A percentile compares a stretch with the other conserved stretches of the same genome.
Conservation (phyloP, 2,888 invertebrate species). For the Thumatha senex region DNA sequence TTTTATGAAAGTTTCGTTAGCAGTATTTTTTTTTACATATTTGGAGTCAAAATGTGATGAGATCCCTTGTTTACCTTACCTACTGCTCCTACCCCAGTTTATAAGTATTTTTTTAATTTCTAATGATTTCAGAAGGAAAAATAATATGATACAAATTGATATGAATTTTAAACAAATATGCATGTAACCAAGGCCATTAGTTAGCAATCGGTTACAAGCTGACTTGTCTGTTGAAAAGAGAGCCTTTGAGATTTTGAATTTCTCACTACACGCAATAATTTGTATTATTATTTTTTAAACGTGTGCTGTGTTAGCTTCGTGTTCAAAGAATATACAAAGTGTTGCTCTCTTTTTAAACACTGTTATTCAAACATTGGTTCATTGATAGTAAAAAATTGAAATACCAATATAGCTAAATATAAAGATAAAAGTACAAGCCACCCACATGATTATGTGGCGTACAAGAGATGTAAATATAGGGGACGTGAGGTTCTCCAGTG, state of each 20-base stretch:
- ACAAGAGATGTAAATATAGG: slow-evolving; percentile 47
- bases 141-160: slow-evolving; percentile 55
- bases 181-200: slow-evolving; percentile 75
- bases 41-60: slow-evolving; percentile 43
- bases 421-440: slow-evolving; percentile 64
- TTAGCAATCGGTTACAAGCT: slow-evolving; percentile 74
- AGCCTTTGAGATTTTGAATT: slow-evolving; percentile 47
- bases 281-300: slow-evolving; percentile 34
- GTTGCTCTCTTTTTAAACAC: slow-evolving; percentile 65
- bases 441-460: slow-evolving; percentile 55
- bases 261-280: slow-evolving; percentile 45
- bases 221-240: slow-evolving; percentile 67
- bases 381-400: slow-evolving; percentile 52
- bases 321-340: slow-evolving; percentile 53
- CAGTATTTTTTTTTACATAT: slow-evolving; percentile 20
- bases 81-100: slow-evolving; percentile 73
- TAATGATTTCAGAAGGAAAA: slow-evolving; percentile 66
- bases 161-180: slow-evolving; percentile 70
- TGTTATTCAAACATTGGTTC: slow-evolving; percentile 43
- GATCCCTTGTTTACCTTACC: slow-evolving; percentile 53
- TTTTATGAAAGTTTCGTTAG: slow-evolving; percentile 9
- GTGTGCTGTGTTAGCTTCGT: slow-evolving; percentile 67
- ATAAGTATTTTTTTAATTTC: slow-evolving; percentile 56
- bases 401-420: slow-evolving; percentile 54
- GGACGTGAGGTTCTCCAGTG: slow-evolving; percentile 36